Evolutionary conservation across 2,888 invertebrate genomes (phyloP).

Genomic region (Ichneumoninae sp.): DNA sequence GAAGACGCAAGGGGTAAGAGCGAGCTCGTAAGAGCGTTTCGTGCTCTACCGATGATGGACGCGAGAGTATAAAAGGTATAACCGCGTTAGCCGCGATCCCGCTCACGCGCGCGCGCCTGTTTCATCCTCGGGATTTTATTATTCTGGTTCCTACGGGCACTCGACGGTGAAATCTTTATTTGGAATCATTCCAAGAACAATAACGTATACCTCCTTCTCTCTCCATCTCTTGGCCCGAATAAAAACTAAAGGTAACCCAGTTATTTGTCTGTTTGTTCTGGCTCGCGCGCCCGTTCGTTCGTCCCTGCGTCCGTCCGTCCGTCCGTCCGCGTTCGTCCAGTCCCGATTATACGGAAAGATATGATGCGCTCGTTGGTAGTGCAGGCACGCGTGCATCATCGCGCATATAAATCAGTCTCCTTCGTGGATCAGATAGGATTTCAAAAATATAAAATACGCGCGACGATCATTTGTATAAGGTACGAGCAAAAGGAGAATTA

Average conservation of each 20-base stretch:
- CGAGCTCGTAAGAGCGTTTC: constrained; percentile 49
- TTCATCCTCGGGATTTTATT: constrained; percentile 78
- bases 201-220: constrained; percentile 78
- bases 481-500: constrained; percentile 58
- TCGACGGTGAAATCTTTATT: constrained; percentile 83
- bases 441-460: constrained; percentile 82
- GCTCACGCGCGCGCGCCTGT: constrained; percentile 52
- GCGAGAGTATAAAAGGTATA: constrained; percentile 67
- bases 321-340: constrained; percentile 54
- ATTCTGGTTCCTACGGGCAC: constrained; percentile 80
- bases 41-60: constrained; percentile 57
- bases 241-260: constrained; percentile 84
- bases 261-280: constrained; percentile 82
- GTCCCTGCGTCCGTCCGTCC: constrained; percentile 29
- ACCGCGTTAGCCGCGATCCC: constrained; percentile 69
- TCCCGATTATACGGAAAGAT: constrained; percentile 77
- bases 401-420: constrained; percentile 83
- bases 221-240: constrained; percentile 76
- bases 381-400: constrained; percentile 84
- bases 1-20: constrained; percentile 41
- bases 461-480: constrained; percentile 76
- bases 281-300: constrained; percentile 71
- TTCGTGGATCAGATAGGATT: constrained; percentile 83
- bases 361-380: constrained; percentile 83
- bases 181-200: constrained; percentile 84